Evolutionary conservation across 1,140 invertebrate species (phyloP).

Genomic region (Caenorhabditis latens): DNA sequence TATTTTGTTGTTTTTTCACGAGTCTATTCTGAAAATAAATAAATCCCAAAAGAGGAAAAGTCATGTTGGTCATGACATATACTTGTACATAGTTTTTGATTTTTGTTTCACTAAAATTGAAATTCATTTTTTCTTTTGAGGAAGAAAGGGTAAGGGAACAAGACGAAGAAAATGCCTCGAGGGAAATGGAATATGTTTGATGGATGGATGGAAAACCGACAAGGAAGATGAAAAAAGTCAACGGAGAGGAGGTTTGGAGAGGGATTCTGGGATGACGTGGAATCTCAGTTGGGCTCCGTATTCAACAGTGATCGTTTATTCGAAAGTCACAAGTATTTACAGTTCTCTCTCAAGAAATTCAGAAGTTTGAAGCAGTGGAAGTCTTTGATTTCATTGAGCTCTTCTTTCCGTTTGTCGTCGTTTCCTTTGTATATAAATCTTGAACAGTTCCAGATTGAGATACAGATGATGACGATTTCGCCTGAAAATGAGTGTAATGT

Average conservation of each 20-base stretch:
- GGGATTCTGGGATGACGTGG: neutral
- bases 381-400: conserved; percentile 43
- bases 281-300: too few species aligned
- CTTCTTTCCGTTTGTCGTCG: neutral
- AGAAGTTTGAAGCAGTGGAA: conserved; percentile 14
- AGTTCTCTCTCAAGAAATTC: neutral
- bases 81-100: neutral
- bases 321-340: neutral
- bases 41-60: conserved; percentile 26
- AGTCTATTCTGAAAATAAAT: neutral
- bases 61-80: neutral
- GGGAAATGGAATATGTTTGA: conserved; percentile 28
- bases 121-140: conserved; percentile 6
- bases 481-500: neutral
- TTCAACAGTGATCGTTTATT: conserved; percentile 10
- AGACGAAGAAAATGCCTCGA: neutral
- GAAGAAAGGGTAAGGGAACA: neutral
- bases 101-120: conserved; percentile 37
- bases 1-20: neutral
- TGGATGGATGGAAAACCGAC: conserved; percentile 34
- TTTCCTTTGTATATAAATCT: conserved; percentile 11
- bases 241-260: neutral
- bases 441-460: conserved; percentile 32
- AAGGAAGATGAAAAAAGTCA: neutral
- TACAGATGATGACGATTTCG: conserved; percentile 4